Evolutionary conservation across 2,113 vertebrate species (phyloP).

Genomic region (Pomatorhinus ruficollis): DNA sequence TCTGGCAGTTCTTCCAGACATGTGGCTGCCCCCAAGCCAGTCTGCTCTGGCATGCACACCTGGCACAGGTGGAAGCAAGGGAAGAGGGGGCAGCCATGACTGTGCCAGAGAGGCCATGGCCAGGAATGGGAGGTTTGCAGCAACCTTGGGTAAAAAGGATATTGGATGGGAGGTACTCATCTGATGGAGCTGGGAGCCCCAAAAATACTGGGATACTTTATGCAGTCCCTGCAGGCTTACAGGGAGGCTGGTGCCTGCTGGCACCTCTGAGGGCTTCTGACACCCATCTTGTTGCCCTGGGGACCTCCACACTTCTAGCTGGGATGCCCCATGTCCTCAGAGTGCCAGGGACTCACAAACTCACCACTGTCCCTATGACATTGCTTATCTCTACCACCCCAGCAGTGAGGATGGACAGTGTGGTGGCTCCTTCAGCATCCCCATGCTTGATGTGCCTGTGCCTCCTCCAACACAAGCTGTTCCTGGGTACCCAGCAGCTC

Average conservation of each 20-base stretch:
- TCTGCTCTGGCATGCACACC: neutral
- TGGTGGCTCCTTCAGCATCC: neutral
- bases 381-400: neutral
- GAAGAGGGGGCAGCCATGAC: neutral
- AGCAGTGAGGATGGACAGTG: neutral
- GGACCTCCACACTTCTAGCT: neutral
- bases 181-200: neutral
- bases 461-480: neutral
- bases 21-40: neutral
- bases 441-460: neutral
- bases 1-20: constrained; percentile 22
- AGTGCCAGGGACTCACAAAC: neutral
- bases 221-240: neutral
- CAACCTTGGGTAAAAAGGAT: neutral
- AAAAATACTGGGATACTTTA: neutral
- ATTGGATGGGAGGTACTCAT: neutral
- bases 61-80: neutral
- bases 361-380: neutral
- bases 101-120: fast-evolving
- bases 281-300: neutral
- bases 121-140: neutral
- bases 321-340: neutral
- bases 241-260: neutral
- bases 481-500: neutral
- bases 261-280: neutral